Base-by-base conservation (phyloP, 2,113 vertebrate genomes). In the Equus quagga region DNA sequence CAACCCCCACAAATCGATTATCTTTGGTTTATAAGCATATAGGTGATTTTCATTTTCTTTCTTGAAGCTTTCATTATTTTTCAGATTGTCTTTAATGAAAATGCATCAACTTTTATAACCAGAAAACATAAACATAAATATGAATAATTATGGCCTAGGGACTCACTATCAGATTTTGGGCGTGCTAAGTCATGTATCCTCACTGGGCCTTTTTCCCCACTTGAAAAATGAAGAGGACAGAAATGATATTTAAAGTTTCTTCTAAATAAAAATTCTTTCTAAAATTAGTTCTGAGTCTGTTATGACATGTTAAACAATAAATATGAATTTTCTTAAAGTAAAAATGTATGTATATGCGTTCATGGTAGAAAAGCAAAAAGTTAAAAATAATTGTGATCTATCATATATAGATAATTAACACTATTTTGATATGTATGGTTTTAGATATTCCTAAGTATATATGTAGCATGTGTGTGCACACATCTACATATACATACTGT, bases 251-350 rank as follows among this genome's bases (percentile, higher is more conserved):
- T 58, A 72, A 94, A 80, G 24, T 88, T 96, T 81, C 36, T 93
- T 92, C 17, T 88, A 90, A 97, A 92, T 96, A 95, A 98, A 86
- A 97, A 33, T 89, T 84, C 44, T 26, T 94, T 85, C 26, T 87
- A 58, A 93, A 91, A 92, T 94, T 64, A 92, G 81, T 94, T 89
- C 67, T 80, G 79, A 83, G 75, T 86, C 60, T 95, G 64, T 83
- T 85, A 62, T 24, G 31, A 85, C 49, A 28, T 96, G 54, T 89
- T 89, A 90, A 89, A 75, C 76, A 90, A 65, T 90, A 93, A 88
- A 31, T 88, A 60, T 33, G 19, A 23, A 81, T 81, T 92, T 94
- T 91, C 24, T 97, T 76, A n/a, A 54, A 67, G 5, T 88, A 65
- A 91, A 96, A 88, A 88, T 67, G 12, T 33, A 92, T 73, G 33